phyloP scores from a whole-genome alignment of 2,888 invertebrate genomes.

The Aphodius sticticus region DNA sequence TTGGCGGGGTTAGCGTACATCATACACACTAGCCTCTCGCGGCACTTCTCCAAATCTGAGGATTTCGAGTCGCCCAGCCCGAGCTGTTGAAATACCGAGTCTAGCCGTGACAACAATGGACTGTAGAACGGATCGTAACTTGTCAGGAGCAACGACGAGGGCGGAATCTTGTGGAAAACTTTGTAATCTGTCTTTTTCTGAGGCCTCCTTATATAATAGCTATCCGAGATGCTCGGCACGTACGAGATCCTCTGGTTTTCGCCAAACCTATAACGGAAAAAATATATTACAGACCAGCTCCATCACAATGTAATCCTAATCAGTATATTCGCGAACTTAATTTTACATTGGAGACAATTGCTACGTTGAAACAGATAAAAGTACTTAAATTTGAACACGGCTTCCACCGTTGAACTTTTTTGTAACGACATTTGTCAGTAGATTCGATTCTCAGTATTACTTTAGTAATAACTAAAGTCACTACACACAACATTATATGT shows the following conservation, averaged over 20 bases:
- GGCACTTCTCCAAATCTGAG: conserved; percentile 72
- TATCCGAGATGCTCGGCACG: conserved; percentile 64
- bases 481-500: no score
- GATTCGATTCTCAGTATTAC: no score
- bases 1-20: conserved; percentile 90
- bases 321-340: neutral
- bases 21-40: conserved; percentile 84
- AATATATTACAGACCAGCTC: conserved; percentile 10
- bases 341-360: no score
- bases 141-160: conserved; percentile 80
- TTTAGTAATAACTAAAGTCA: no score
- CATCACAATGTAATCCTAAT: conserved; percentile 5
- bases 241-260: conserved; percentile 36
- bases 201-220: conserved; percentile 71
- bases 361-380: no score
- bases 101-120: conserved; percentile 82
- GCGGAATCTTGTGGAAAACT: conserved; percentile 86
- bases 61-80: conserved; percentile 66
- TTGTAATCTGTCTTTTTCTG: conserved; percentile 72
- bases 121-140: conserved; percentile 93
- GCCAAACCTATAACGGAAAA: conserved; percentile 39
- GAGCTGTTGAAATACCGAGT: conserved; percentile 80
- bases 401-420: no score
- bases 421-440: no score
- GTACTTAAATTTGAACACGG: no score